Conservation (phyloP, 2,888 invertebrate genomes). For the Eucera pruinosa region DNA sequence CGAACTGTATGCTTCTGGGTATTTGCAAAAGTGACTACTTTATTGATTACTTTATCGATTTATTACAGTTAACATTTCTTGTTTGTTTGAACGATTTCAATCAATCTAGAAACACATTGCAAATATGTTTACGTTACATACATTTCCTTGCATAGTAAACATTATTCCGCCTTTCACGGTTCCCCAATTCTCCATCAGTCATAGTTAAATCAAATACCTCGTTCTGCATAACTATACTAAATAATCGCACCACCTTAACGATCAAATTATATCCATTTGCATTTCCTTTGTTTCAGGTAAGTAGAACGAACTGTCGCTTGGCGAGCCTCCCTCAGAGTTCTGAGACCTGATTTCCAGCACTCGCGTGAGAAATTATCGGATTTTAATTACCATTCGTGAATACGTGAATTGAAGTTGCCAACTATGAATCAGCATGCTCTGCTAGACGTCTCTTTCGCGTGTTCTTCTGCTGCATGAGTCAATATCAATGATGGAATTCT, state of each 20-base stretch:
- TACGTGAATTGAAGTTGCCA: constrained; percentile 9
- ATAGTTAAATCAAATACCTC: background rate
- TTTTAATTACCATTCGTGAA: constrained; percentile 47
- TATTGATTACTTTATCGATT: too few species aligned
- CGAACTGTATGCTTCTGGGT: too few species aligned
- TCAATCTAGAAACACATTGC: too few species aligned
- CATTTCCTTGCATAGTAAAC: too few species aligned
- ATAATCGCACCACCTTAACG: constrained; percentile 2
- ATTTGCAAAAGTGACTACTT: too few species aligned
- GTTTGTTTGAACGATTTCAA: too few species aligned
- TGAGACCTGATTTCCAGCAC: background rate
- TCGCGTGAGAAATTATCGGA: constrained; percentile 43
- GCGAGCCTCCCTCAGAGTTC: background rate
- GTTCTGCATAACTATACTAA: constrained; percentile 9
- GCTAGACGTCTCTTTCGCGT: constrained; percentile 13
- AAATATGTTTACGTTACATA: too few species aligned
- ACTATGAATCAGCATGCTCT: background rate
- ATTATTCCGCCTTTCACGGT: too few species aligned
- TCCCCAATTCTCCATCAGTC: too few species aligned
- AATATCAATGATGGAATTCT: constrained; percentile 27
- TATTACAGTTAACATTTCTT: too few species aligned
- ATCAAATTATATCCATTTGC: constrained; percentile 53
- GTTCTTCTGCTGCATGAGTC: background rate
- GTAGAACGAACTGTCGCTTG: constrained; percentile 46
- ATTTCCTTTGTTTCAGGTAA: constrained; percentile 69